These are phyloP conservation scores for Pelvicachromis taeniatus DNA, from an alignment of 2,113 vertebrate species.

Conservation along the genomic window DNA sequence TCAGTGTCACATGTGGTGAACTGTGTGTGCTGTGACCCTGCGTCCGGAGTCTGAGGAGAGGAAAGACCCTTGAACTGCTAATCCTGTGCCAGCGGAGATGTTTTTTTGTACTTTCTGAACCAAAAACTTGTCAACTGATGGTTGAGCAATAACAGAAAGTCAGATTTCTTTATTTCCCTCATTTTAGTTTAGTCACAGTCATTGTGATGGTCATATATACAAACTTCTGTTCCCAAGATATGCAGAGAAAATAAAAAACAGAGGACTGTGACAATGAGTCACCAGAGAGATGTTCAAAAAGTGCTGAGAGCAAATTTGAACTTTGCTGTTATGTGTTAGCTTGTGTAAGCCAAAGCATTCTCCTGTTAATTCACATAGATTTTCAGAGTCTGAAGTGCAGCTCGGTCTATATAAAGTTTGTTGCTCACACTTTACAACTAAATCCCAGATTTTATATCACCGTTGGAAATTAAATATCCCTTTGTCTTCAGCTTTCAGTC, in stretches of 20 bases:
- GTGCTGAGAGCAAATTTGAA: background rate
- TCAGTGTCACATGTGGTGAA: slow-evolving; percentile 11
- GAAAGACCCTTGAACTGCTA: slow-evolving; percentile 22
- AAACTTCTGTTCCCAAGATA: slow-evolving; percentile 1
- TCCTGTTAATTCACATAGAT: background rate
- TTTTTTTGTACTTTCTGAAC: background rate
- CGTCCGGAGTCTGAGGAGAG: slow-evolving; percentile 40
- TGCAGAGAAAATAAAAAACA: background rate
- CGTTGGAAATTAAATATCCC: slow-evolving; percentile 20
- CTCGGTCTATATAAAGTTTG: background rate
- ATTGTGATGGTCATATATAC: background rate
- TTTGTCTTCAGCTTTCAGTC: slow-evolving; percentile 12
- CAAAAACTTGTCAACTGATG: slow-evolving; percentile 47
- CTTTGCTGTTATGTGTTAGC: slow-evolving; percentile 2
- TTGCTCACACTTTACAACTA: background rate
- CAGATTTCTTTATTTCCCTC: background rate
- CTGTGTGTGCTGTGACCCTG: slow-evolving; percentile 36
- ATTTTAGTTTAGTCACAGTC: slow-evolving; percentile 19
- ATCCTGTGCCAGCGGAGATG: background rate
- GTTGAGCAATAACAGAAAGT: slow-evolving; percentile 34
- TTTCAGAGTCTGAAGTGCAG: background rate
- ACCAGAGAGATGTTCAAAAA: background rate
- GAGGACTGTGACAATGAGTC: slow-evolving; percentile 1
- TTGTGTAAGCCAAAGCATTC: background rate
- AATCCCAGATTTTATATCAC: background rate